Base-by-base conservation (phyloP, 1,140 invertebrate genomes). In the Dolichoris vasculosae region DNA sequence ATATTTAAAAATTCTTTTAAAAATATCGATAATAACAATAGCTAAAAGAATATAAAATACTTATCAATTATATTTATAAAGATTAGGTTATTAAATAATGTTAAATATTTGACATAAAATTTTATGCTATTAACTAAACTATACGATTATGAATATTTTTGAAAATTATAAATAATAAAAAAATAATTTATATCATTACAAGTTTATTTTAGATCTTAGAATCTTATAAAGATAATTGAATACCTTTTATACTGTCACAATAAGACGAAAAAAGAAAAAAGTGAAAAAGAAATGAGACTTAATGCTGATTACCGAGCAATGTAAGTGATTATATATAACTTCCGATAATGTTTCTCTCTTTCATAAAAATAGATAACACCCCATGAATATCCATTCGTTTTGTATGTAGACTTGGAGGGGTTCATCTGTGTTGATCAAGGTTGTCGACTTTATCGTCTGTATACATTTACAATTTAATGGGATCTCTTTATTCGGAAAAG, bases 391-490 rank as follows among this genome's bases (percentile, higher is more conserved):
- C 26, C 35, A 7, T 75, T 76, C 77, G 13, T 59, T 79, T n/a
- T n/a, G n/a, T n/a, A 51, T 7, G 7, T 13, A n/a, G 63, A 30
- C 32, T 73, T 43, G 23, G 40, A 73, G 69, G 40, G 40, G 38
- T n/a, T 38, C 38, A 23, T 73, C 30, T 2, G 23, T 48, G 11
- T 30, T 83, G 46, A 83, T 83, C 55, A 75, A 64, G 32, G 35
- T 35, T 43, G 75, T 83, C 2, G 0, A 30, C 78, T 80, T 63
- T 40, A 59, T 82, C 82, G 40, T 43, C 26, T 30, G 51, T 48
- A 64, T 32, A 17, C 55, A 83, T 83, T 83, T 83, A 77, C 82
- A 83, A 35, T 77, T 83, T 64, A 78, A 83, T 78, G 73, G 26
- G 17, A 6, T 67, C 64, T 76, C 6, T 55, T 63, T 63, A 3